These are phyloP conservation scores for Amazona vittata DNA, from an alignment of 2,113 vertebrate species.

Conservation along the genomic window DNA sequence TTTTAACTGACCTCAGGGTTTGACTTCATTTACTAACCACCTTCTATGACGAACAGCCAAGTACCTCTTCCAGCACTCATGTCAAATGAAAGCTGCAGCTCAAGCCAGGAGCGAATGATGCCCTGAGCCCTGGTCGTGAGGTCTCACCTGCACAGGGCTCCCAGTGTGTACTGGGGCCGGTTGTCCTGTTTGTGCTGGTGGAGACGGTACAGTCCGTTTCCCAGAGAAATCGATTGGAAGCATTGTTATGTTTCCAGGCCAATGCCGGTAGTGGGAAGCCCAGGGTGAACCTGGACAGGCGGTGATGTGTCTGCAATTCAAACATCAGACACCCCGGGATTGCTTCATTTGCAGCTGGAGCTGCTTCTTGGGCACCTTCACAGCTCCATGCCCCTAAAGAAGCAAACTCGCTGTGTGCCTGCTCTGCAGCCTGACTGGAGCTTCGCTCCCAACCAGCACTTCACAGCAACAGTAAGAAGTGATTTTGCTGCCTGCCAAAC, in stretches of 20 bases:
- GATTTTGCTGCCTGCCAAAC: not conserved
- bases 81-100: not conserved
- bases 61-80: not conserved
- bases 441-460: not conserved
- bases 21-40: not conserved
- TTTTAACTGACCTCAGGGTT: not conserved
- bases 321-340: not conserved
- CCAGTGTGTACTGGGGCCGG: fast-evolving
- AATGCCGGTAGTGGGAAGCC: not conserved
- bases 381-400: not conserved
- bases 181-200: not conserved
- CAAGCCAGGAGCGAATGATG: fast-evolving
- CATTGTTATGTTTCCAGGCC: not conserved
- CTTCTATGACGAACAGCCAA: not conserved
- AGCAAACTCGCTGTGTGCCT: not conserved
- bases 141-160: not conserved
- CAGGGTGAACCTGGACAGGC: not conserved
- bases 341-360: not conserved
- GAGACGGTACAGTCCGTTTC: not conserved
- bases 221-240: not conserved
- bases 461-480: not conserved
- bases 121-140: not conserved
- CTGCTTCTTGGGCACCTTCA: not conserved
- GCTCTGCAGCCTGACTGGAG: not conserved
- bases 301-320: not conserved